Conservation (phyloP, 2,113 vertebrate species). For the Rhodinocichla rosea region DNA sequence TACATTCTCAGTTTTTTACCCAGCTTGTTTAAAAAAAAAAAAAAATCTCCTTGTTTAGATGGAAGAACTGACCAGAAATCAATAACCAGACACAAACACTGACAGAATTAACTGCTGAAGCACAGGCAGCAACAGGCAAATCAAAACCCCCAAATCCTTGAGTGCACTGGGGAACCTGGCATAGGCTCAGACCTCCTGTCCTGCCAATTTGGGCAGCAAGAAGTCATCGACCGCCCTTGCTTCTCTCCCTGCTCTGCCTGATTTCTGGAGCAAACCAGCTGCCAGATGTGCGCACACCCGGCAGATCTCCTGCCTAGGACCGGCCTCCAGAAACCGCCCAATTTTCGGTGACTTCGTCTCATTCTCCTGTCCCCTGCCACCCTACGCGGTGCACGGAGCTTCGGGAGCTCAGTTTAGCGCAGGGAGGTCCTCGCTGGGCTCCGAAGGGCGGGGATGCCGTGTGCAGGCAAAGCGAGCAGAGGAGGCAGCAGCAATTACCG, state of each 20-base stretch:
- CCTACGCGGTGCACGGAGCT: background rate
- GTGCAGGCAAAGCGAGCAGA: background rate
- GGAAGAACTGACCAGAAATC: background rate
- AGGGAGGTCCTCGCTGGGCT: background rate
- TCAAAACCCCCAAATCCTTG: background rate
- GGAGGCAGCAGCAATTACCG: background rate
- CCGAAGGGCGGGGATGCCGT: accelerated
- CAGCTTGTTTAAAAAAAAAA: background rate
- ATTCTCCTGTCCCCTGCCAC: background rate
- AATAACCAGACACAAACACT: background rate
- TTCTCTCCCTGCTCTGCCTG: background rate
- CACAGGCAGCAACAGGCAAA: background rate
- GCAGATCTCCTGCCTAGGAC: background rate
- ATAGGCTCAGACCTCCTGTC: background rate
- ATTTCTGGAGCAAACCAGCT: background rate
- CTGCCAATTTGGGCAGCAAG: background rate
- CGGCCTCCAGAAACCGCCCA: background rate
- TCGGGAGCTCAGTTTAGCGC: background rate
- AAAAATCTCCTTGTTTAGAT: background rate
- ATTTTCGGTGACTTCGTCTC: background rate
- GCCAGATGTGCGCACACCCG: background rate
- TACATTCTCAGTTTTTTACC: background rate
- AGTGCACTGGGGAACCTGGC: accelerated
- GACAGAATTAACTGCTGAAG: background rate
- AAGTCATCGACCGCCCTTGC: background rate